Conservation (phyloP, 2,797 vertebrate genomes). For the Phyllotis vaccarum region DNA sequence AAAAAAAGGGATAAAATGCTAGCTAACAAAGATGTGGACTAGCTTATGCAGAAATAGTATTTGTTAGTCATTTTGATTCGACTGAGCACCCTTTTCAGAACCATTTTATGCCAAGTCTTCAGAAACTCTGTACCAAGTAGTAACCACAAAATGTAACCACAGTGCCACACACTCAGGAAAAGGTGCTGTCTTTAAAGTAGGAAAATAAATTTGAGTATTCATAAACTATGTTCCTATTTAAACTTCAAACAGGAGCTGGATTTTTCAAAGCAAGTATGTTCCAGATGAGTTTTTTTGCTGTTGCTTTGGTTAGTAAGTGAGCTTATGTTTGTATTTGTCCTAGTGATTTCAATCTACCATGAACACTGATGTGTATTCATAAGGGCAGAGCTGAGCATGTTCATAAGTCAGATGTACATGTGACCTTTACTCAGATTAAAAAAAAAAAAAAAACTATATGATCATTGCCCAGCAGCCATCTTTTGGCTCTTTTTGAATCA, state of each 20-base stretch:
- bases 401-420: neutral
- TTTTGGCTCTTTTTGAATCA: neutral
- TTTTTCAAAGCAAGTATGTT: neutral
- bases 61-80: constrained; percentile 37
- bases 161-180: neutral
- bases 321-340: constrained; percentile 3
- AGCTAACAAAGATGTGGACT: neutral
- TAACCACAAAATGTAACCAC: constrained; percentile 29
- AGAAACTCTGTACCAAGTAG: constrained; percentile 22
- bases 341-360: neutral
- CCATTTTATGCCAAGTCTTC: constrained; percentile 30
- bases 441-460: neutral
- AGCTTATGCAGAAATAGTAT: neutral
- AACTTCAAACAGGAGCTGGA: neutral
- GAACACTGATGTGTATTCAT: neutral
- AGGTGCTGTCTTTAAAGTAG: neutral
- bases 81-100: neutral
- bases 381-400: neutral
- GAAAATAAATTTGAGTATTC: constrained; percentile 32
- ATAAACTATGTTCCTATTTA: constrained; percentile 45
- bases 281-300: constrained; percentile 19
- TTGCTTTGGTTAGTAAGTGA: constrained; percentile 1
- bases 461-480: neutral
- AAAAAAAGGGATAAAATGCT: neutral
- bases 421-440: constrained; percentile 14